Conservation (phyloP, 2,113 vertebrate genomes). For the Aldabrachelys gigantea region DNA sequence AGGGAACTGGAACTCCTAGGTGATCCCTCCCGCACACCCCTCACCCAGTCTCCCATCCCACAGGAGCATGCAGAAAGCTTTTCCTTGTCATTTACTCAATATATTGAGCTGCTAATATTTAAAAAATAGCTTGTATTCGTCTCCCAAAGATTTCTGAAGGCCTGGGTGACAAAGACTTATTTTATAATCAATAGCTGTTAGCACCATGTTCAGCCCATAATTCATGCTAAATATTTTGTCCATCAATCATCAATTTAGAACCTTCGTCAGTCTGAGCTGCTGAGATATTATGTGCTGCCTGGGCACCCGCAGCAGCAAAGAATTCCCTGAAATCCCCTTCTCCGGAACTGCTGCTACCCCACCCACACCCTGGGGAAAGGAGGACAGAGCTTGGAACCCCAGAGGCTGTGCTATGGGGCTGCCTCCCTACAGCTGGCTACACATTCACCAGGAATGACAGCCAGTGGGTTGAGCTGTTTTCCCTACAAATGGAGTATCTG, state of each 20-base stretch:
- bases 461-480: neutral
- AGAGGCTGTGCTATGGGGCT: neutral
- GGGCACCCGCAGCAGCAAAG: neutral
- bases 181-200: constrained; percentile 76
- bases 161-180: constrained; percentile 72
- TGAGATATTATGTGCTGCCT: neutral
- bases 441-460: no score
- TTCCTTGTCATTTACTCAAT: neutral
- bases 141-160: constrained; percentile 28
- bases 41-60: neutral
- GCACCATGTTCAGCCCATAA: constrained; percentile 73
- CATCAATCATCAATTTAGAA: neutral
- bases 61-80: neutral
- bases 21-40: neutral
- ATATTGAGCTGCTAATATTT: neutral
- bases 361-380: neutral
- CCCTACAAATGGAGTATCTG: neutral
- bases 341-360: neutral
- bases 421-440: no score
- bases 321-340: neutral
- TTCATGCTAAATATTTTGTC: constrained; percentile 75
- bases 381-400: neutral
- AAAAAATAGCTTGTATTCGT: constrained; percentile 12
- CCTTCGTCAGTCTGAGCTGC: neutral
- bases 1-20: neutral